Evolutionary conservation across 2,113 vertebrate species (phyloP), one percentile per base, ranked within the genome.

Genomic region (Callaeas wilsoni): DNA sequence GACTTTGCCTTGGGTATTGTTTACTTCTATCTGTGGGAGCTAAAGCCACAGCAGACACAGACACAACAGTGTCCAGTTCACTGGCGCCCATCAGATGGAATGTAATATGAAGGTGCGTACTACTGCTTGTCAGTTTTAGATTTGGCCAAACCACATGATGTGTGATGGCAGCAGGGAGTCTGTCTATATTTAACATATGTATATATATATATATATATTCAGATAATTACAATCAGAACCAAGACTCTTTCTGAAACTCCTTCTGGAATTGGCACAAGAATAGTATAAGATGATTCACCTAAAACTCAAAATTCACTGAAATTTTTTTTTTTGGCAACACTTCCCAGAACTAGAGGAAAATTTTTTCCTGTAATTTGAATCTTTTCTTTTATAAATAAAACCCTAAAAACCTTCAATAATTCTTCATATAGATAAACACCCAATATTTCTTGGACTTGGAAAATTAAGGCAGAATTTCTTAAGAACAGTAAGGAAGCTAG

Each of bases 221-320:
- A 94, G 49, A 97, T 18, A 44, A 78, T 89, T 91, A 35, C 73
- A 79, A 70, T 57, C 83, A 93, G 95, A 94, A 89, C 4, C 63
- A 91, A 96, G 94, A 65, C 53, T 93, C 64, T 42, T 95, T 96
- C 84, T 89, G 70, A 96, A 95, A 79, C 39, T 94, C 67, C 53
- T 96, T 93, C 67, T 83, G 69, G 62, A 94, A 86, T 1, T 97
- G 97, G 94, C 94, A 93, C 42, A 52, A 91, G 62, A 87, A 74
- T 8, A 82, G 68, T 80, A 50, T 90, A 96, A 93, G 97, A 97
- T 86, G 68, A 92, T 96, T 97, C 62, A 62, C 89, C 86, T 92
- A 94, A 94, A 97, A 50, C 53, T 49, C 59, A 57, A 94, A 89
- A 97, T 87, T 93, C 77, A 75, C 37, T n/a, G 59, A 62, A 76